Conservation (phyloP, 2,888 invertebrate species). For the Nysson spinosus region DNA sequence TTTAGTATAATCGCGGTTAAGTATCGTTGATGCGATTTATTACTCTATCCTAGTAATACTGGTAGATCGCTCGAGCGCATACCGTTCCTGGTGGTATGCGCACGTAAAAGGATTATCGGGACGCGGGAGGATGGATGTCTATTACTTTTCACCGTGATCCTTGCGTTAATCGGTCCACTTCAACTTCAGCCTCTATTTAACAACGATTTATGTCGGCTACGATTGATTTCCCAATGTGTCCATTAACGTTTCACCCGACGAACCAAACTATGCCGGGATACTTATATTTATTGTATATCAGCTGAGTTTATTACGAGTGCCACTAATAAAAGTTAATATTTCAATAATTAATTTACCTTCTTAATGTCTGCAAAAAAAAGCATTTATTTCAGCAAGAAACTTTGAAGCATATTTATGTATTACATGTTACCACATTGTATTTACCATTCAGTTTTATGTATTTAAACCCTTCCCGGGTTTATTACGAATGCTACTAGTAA, state of each 20-base stretch:
- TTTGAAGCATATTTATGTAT: no score
- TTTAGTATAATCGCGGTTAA: slow-evolving; percentile 26
- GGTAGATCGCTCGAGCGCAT: background rate
- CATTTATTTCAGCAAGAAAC: background rate
- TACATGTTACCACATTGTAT: no score
- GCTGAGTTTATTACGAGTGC: no score
- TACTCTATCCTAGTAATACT: slow-evolving; percentile 12
- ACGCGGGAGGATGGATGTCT: slow-evolving; percentile 5
- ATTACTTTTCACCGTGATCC: background rate
- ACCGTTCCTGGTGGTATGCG: background rate
- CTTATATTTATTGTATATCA: background rate
- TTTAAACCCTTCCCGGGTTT: background rate
- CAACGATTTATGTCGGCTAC: background rate
- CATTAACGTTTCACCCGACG: background rate
- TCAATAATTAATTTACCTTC: background rate
- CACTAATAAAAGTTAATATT: no score
- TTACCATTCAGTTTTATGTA: no score
- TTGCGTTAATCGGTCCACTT: background rate
- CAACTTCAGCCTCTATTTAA: no score
- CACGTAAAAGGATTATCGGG: slow-evolving; percentile 10
- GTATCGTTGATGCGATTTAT: slow-evolving; percentile 36
- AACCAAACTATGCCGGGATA: background rate
- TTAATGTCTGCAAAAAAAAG: background rate
- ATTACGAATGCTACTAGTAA: background rate
- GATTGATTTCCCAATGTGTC: background rate